phyloP scores from a whole-genome alignment of 2,797 vertebrate genomes.

The Alosa sapidissima region DNA sequence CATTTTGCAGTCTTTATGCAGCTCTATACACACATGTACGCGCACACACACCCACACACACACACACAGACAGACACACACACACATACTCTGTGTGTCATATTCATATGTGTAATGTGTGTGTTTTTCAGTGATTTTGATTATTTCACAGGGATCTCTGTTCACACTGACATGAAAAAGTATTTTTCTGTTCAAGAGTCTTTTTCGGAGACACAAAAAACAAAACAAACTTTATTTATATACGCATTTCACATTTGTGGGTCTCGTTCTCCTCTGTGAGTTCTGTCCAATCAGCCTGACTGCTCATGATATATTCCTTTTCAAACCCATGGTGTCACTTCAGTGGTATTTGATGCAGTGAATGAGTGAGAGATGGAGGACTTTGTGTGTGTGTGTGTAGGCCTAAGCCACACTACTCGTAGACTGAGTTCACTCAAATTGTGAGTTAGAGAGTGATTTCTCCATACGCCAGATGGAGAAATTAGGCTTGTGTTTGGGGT shows the following conservation, averaged over 20 bases:
- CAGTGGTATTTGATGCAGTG: not conserved
- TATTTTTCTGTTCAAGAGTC: too few species aligned
- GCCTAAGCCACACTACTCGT: not conserved
- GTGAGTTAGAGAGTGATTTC: not conserved
- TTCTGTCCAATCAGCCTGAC: not conserved
- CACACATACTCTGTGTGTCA: too few species aligned
- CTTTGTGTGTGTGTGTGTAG: not conserved
- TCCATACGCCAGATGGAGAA: not conserved
- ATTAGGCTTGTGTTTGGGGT: not conserved
- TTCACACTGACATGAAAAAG: too few species aligned
- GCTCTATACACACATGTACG: not conserved
- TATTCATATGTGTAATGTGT: too few species aligned
- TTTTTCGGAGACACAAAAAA: too few species aligned
- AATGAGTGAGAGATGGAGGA: not conserved
- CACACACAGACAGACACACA: not conserved
- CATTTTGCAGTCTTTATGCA: not conserved
- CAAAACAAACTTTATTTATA: too few species aligned
- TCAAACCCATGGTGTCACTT: not conserved
- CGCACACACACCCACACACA: not conserved
- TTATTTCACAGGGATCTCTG: too few species aligned
- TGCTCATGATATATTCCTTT: not conserved
- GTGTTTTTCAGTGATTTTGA: too few species aligned
- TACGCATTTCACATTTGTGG: not conserved
- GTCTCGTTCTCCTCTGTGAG: not conserved
- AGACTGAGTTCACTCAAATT: not conserved